Evolutionary conservation across 2,113 vertebrate species (phyloP).

Genomic region (Limanda limanda): DNA sequence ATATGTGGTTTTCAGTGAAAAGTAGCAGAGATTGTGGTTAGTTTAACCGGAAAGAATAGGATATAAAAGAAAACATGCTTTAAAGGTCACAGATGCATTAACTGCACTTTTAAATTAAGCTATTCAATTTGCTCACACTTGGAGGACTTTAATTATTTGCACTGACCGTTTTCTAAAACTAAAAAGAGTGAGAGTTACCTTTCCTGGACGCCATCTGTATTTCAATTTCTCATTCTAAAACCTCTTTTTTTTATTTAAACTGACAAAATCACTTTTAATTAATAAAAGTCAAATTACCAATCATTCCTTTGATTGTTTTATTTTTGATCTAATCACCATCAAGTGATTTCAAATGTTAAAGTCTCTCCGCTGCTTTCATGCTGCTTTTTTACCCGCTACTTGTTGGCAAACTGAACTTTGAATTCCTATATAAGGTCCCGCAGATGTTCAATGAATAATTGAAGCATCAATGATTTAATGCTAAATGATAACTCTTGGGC

Average conservation of each 20-base stretch:
- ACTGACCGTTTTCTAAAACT: background rate
- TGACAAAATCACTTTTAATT: slow-evolving; percentile 76
- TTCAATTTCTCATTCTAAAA: slow-evolving; percentile 54
- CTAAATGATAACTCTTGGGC: background rate
- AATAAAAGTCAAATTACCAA: slow-evolving; percentile 57
- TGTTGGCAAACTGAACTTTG: slow-evolving; percentile 67
- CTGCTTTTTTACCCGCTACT: slow-evolving; percentile 46
- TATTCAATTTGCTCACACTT: too few species aligned
- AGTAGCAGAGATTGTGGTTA: background rate
- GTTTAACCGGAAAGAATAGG: background rate
- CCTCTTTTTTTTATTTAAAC: slow-evolving; percentile 50
- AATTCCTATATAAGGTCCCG: too few species aligned
- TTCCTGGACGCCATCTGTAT: slow-evolving; percentile 87
- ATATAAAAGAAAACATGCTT: background rate
- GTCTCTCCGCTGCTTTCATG: slow-evolving; percentile 28
- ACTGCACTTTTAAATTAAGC: background rate
- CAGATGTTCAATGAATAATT: too few species aligned
- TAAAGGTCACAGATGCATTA: background rate
- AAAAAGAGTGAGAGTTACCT: slow-evolving; percentile 49
- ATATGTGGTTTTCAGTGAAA: background rate
- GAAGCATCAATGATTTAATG: too few species aligned
- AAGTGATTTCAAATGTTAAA: slow-evolving; percentile 21
- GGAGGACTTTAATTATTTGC: background rate
- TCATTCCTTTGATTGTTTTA: slow-evolving; percentile 13
- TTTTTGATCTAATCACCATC: slow-evolving; percentile 58